Evolutionary conservation across 2,797 vertebrate species (phyloP).

Genomic region (Phoebastria nigripes): DNA sequence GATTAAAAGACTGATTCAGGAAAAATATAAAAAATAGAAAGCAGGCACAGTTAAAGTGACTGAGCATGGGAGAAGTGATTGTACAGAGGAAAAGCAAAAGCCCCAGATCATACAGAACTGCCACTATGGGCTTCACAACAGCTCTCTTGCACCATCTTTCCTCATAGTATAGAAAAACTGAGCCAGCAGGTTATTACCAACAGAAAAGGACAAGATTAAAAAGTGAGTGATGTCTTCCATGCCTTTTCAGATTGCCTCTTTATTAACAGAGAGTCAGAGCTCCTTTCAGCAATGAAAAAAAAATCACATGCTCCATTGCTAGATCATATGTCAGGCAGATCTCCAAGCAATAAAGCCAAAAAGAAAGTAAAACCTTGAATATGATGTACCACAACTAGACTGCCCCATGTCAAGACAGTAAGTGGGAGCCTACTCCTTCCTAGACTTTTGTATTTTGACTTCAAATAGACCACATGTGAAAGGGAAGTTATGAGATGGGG

Average conservation of each 20-base stretch:
- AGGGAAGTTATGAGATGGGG: constrained; percentile 6
- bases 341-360: neutral
- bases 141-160: constrained; percentile 31
- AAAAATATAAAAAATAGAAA: neutral
- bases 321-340: neutral
- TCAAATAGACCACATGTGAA: constrained; percentile 56
- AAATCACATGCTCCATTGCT: neutral
- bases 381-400: neutral
- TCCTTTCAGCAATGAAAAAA: neutral
- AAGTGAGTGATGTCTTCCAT: neutral
- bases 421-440: neutral
- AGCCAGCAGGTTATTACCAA: constrained; percentile 10
- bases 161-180: neutral
- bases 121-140: neutral
- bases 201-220: constrained; percentile 21
- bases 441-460: constrained; percentile 42
- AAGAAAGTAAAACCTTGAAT: constrained; percentile 9
- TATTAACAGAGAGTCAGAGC: neutral
- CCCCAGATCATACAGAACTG: neutral
- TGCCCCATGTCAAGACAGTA: neutral
- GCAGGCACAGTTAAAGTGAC: neutral
- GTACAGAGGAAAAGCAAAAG: neutral
- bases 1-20: neutral
- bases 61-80: neutral
- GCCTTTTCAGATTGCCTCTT: neutral